phyloP scores from a whole-genome alignment of 2,888 invertebrate species.

The Chymomyza caudatula region DNA sequence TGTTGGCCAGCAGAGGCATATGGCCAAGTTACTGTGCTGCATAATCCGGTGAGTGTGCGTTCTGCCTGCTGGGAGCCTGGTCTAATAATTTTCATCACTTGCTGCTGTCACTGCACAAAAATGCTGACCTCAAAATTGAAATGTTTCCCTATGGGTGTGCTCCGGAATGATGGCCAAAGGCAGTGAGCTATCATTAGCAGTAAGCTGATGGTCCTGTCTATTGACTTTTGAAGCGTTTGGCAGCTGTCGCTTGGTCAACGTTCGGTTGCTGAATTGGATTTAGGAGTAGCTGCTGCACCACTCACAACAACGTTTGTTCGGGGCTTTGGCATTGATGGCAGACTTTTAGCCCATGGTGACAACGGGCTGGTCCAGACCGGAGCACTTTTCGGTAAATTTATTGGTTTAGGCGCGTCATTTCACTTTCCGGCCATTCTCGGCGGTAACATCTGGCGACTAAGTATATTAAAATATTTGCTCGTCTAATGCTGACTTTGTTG shows the following conservation, averaged over 20 bases:
- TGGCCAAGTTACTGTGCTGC: neutral
- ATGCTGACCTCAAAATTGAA: conserved; percentile 12
- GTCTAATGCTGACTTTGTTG: neutral
- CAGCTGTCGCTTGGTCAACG: conserved; percentile 9
- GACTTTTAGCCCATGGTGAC: conserved; percentile 8
- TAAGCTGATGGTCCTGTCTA: conserved; percentile 5
- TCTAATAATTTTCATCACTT: conserved; percentile 26
- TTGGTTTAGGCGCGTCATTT: neutral
- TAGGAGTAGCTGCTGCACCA: neutral
- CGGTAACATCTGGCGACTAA: neutral
- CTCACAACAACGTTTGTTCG: too few species aligned
- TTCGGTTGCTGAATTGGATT: conserved; percentile 6
- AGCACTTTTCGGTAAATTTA: neutral
- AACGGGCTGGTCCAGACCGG: neutral
- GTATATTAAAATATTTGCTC: neutral
- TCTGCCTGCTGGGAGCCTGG: neutral
- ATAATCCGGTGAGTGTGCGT: neutral
- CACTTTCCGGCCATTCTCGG: neutral
- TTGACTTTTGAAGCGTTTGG: conserved; percentile 18
- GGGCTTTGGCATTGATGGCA: neutral
- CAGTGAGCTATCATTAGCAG: conserved; percentile 7
- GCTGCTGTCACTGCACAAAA: conserved; percentile 19
- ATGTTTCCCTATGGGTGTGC: neutral
- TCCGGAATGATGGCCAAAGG: neutral
- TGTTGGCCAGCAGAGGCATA: neutral